A percentile compares a stretch with the other conserved stretches of the same genome.
These are phyloP conservation scores for Stomatorhinus ivindoensis DNA, from an alignment of 2,113 vertebrate species.

Conservation along the genomic window DNA sequence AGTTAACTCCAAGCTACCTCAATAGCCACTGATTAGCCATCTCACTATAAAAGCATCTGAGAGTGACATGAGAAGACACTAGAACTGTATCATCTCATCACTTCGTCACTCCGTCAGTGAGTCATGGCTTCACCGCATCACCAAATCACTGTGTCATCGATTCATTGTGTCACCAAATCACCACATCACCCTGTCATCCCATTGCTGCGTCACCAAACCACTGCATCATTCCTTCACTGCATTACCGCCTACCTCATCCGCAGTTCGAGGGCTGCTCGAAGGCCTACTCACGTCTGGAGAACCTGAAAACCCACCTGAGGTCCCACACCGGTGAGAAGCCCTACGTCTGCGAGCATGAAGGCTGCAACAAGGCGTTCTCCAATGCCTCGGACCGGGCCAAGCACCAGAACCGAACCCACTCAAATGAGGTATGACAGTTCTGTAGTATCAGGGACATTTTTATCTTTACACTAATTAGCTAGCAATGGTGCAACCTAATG, in stretches of 20 bases:
- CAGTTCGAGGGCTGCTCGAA: constrained; percentile 96
- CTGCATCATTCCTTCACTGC: constrained; percentile 7
- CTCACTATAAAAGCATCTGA: neutral
- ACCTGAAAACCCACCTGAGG: constrained; percentile 95
- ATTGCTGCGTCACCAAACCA: constrained; percentile 6
- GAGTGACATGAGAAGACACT: neutral
- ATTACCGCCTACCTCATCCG: constrained; percentile 37
- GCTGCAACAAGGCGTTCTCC: constrained; percentile 98
- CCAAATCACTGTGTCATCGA: neutral
- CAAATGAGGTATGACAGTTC: constrained; percentile 76
- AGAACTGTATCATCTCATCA: neutral
- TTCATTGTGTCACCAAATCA: neutral
- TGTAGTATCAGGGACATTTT: neutral
- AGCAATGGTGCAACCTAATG: neutral
- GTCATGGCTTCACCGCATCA: constrained; percentile 9
- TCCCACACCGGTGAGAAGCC: constrained; percentile 98
- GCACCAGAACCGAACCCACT: constrained; percentile 98
- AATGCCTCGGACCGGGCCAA: constrained; percentile 96
- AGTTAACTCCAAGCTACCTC: neutral
- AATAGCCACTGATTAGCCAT: neutral
- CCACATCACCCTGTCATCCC: neutral
- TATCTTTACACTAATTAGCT: neutral
- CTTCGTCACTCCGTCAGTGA: neutral
- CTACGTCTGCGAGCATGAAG: constrained; percentile 93
- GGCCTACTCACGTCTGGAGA: constrained; percentile 96